Base-by-base conservation (phyloP, 2,888 invertebrate species). In the Julus scandinavius region DNA sequence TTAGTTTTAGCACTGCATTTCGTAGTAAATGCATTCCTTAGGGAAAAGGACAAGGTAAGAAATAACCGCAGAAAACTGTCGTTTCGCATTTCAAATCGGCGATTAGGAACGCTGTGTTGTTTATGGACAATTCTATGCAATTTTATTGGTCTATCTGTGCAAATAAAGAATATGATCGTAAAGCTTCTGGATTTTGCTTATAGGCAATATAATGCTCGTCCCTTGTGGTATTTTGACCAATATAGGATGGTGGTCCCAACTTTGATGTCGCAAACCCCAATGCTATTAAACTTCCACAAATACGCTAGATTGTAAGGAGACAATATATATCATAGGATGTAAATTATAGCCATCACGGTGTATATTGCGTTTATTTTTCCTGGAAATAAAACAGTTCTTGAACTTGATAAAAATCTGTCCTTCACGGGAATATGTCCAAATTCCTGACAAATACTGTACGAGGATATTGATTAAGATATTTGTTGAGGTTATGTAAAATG, bases 31-130 rank as follows among this genome's bases (percentile, higher is more conserved):
- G 63, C 20, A n/a, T 63, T 63, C 63, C 63, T 63, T n/a, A 20
- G 63, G 63, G 63, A 17, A 63, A 63, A 63, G 20, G 20, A 63
- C 63, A 17, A 63, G 4, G 63, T 63, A 63, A 20, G 63, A 63
- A 63, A 63, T 63, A 63, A 63, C 63, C 63, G 20, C 63, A 63
- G 63, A 63, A 63, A 63, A 63, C 20, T 20, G 63, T 63, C 63
- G 63, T 63, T 63, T 63, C 63, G 63, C 63, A 63, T 63, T 63
- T 63, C 63, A 63, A 63, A 63, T 63, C 20, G 63, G 63, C 63
- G 63, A 63, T 63, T 63, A 63, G 63, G 63, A 63, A 63, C 20
- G 20, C 63, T 3, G 63, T 20, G 63, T 63, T 63, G 63, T 63
- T 63, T 63, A 63, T 63, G 63, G 63, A 63, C 63, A 63, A 17